Base-by-base conservation (phyloP, 2,113 vertebrate species). In the Nothoprocta perdicaria region DNA sequence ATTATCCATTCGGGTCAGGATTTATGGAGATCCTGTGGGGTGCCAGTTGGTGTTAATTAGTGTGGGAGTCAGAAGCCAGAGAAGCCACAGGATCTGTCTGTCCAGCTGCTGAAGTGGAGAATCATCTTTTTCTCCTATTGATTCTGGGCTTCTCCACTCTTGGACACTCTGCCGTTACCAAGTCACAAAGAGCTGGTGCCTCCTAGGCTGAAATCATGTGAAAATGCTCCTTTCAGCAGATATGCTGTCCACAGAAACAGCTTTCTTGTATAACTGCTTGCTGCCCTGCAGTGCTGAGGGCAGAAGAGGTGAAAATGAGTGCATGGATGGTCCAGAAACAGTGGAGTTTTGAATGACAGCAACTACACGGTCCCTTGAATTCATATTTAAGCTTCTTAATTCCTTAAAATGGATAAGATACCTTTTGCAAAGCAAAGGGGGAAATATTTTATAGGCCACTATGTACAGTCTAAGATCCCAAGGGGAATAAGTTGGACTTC, bases 1-100 rank as follows among this genome's bases (percentile, higher is more conserved):
- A 89, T 87, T 83, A 92, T 72, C 75, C 79, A 91, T 86, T 89
- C 69, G 88, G 84, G 65, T 68, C 26, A 75, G 85, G 73, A 92
- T 86, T 93, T 92, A 91, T 81, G 69, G 61, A 80, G 57, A 79
- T 80, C 21, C 76, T 86, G 26, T 53, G 33, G 80, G n/a, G 61
- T 43, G 80, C 68, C 2, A 0, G 40, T 80, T 92, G 80, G 76
- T 92, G 50, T 63, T 92, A 95, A 94, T 89, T 90, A 95, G 24
- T 0, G 1, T 48, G 60, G 68, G 73, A 94, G 38, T 84, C 18
- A 33, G 53, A 93, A 93, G 80, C 58, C 68, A 45, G 72, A 85
- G 72, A 85, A 89, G 77, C 60, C 63, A n/a, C 9, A 1, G 89
- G 76, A 68, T 88, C 75, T 85, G 72, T 62, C 68, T 82, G 72